Base-by-base conservation (phyloP, 2,113 vertebrate genomes). In the Isurus oxyrinchus region DNA sequence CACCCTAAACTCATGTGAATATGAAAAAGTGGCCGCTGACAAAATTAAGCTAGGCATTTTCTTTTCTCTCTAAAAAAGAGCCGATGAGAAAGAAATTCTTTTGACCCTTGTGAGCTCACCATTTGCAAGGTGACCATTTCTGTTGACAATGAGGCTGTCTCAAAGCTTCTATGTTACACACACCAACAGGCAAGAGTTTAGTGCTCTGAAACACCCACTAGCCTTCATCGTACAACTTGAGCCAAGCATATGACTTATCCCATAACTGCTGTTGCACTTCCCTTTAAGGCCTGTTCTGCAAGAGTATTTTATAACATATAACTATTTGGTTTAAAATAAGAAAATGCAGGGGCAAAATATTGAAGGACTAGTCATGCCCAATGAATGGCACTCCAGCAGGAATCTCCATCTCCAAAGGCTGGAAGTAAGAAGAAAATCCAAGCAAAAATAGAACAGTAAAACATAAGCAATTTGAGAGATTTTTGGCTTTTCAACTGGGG, bases 341-440 rank as follows among this genome's bases (percentile, higher is more conserved):
- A 91, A 61, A 35, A 91, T 35, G 3, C 31, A 14, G 13, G 4
- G 55, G 13, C 31, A 59, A 91, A 27, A 57, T 63, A 23, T 35
- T 63, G 2, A 94, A 23, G 35, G 35, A 8, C 35, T 10, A 44
- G 5, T 61, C 61, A n/a, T 19, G 59, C 19, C 14, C 14, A n/a
- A 94, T 63, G 16, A 94, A 19, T 40, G 35, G 59, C 2, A 23
- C 16, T 63, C 90, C 59, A 96, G 31, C 13, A 93, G n/a, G 93
- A 23, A 87, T 95, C 96, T 97, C 87, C 67, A 84, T 69, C 35
- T 96, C 3, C 1, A 86, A 96, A 97, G 79, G 88, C 0, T 96
- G 72, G 72, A 40, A 69, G 40, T 96, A 88, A 95, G 3, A 96
- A 0, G 57, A n/a, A 93, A 61, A 63, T 61, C 59, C 5, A 31